Evolutionary conservation across 1,140 invertebrate genomes (phyloP).

Genomic region (Zaprionus taronus): DNA sequence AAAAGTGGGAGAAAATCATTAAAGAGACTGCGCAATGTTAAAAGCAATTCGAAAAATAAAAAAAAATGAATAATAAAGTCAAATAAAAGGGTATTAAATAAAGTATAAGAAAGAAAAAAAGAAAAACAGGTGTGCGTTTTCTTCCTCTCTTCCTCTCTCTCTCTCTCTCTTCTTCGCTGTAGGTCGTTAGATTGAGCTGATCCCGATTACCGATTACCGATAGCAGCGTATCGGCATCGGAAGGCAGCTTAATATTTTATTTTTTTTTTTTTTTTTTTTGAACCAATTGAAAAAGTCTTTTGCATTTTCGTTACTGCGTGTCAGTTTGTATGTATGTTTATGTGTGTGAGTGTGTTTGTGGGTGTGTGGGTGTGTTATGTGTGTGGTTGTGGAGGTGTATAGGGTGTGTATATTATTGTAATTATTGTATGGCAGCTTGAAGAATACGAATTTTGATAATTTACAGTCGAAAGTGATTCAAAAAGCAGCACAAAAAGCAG

Average conservation of each 20-base stretch:
- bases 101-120: constrained; percentile 3
- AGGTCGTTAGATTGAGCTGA: constrained; percentile 37
- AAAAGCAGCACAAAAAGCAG: constrained; percentile 38
- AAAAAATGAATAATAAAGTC: constrained; percentile 9
- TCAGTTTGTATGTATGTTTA: constrained; percentile 21
- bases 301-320: constrained; percentile 57
- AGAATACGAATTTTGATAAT: constrained; percentile 70
- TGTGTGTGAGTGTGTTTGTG: constrained; percentile 23
- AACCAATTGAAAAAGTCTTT: constrained; percentile 65
- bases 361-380: constrained; percentile 33
- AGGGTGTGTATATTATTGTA: constrained; percentile 22
- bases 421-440: constrained; percentile 72
- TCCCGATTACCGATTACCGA: neutral
- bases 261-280: constrained; percentile 32
- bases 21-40: constrained; percentile 54
- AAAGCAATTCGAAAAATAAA: constrained; percentile 34
- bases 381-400: constrained; percentile 27
- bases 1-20: constrained; percentile 24
- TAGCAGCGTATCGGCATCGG: neutral
- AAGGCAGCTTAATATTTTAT: neutral
- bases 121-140: neutral
- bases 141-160: neutral
- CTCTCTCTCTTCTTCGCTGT: constrained; percentile 17
- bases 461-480: constrained; percentile 37
- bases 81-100: constrained; percentile 8